Conservation (phyloP, 2,888 invertebrate genomes). For the Calliphora vomitoria region DNA sequence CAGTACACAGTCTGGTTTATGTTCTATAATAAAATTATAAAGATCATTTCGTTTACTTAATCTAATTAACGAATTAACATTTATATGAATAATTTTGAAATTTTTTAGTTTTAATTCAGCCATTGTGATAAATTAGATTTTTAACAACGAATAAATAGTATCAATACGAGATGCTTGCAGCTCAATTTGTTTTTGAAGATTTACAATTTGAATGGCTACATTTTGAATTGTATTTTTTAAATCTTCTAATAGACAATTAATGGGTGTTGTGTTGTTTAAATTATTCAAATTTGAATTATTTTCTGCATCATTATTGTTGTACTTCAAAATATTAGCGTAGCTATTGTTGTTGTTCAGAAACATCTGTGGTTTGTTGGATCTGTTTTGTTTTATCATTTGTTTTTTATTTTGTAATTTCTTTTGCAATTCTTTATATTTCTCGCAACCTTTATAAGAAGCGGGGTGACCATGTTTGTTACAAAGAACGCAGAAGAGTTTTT, state of each 20-base stretch:
- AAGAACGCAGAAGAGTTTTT: too few species aligned
- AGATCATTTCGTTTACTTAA: too few species aligned
- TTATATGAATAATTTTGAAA: too few species aligned
- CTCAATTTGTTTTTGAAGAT: neutral
- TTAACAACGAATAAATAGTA: neutral
- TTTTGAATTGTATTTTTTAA: too few species aligned
- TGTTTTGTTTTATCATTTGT: neutral
- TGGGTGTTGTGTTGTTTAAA: neutral
- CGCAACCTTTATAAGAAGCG: too few species aligned
- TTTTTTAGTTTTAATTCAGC: neutral
- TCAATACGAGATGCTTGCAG: neutral
- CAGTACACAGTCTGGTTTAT: too few species aligned
- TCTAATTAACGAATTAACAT: too few species aligned
- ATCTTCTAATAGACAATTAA: too few species aligned
- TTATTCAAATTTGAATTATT: neutral
- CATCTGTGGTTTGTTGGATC: neutral
- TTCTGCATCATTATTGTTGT: neutral
- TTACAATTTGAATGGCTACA: neutral
- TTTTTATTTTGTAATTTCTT: neutral
- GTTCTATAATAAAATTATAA: too few species aligned
- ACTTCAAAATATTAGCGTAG: neutral
- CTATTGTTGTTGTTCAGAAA: neutral
- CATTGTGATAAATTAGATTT: neutral
- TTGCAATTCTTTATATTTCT: too few species aligned
- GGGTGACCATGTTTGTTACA: too few species aligned